Evolutionary conservation across 2,113 vertebrate genomes (phyloP), one percentile per base, ranked within the genome.

Genomic region (Tupaia tana): DNA sequence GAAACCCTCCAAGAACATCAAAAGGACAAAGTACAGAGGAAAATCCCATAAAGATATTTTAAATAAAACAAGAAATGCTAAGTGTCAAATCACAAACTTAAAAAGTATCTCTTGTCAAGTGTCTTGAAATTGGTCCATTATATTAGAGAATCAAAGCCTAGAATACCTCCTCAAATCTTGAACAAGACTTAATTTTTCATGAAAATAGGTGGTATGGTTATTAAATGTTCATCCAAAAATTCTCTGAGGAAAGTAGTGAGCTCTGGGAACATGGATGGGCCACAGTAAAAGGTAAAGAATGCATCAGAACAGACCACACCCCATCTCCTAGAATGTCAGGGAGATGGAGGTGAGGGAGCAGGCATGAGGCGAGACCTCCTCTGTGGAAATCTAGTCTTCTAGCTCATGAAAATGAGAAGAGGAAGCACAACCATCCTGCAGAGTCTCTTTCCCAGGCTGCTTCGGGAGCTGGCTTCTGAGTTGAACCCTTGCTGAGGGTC

Each of bases 361-460:
- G 13, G 12, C 25, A 54, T 43, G 16, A 0, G 3, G 0, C 61
- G 3, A 73, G 18, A 16, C 18, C 25, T 67, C 22, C 15, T 14
- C 29, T 70, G 11, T 29, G 8, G 24, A 70, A 34, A n/a, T 22
- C 13, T 58, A 29, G 6, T 14, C 31, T 85, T 22, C 24, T 52
- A 9, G 29, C 6, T n/a, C 14, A 9, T 4, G 6, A 25, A 43
- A 34, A 22, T n/a, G 27, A 6, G 15, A 12, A 56, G 7, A 9
- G 16, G 4, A 78, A 11, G 4, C 6, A 25, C 0, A 24, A 10
- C 6, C 15, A 7, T 54, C 18, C 34, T 14, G 15, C 25, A 9
- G 1, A 1, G 15, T 1, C 14, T n/a, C 14, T 71, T 52, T 3
- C 20, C 27, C 8, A 61, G 34, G 20, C 1, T 34, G 9, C 2